Evolutionary conservation across 1,140 invertebrate genomes (phyloP).

Genomic region (Anthonomus grandis): DNA sequence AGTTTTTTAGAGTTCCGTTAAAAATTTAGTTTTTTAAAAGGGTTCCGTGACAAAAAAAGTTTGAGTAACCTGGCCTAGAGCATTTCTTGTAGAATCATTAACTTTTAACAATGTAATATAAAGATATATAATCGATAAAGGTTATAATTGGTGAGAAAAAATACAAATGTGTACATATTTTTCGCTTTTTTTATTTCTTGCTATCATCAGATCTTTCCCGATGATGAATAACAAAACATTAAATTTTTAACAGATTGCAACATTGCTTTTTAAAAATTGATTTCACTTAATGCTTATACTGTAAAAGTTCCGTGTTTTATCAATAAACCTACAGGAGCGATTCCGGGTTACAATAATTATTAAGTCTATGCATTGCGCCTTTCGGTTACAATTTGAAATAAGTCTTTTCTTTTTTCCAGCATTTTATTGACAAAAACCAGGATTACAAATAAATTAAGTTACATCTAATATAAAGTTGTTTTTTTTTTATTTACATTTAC

Average conservation of each 20-base stretch:
- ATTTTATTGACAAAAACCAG: constrained; percentile 13
- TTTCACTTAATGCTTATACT: background rate
- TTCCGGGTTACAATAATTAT: constrained; percentile 8
- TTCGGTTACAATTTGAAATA: constrained; percentile 12
- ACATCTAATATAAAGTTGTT: constrained; percentile 21
- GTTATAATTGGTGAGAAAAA: no score
- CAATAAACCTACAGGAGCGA: constrained; percentile 19
- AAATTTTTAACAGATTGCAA: constrained; percentile 18
- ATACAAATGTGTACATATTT: no score
- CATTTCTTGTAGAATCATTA: no score
- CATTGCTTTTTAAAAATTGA: constrained; percentile 14
- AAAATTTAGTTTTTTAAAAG: no score
- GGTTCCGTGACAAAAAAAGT: no score
- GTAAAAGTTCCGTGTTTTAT: constrained; percentile 5
- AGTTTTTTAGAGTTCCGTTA: no score
- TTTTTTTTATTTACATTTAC: constrained; percentile 30
- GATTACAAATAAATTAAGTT: constrained; percentile 31
- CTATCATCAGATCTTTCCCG: constrained; percentile 15
- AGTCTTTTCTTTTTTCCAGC: constrained; percentile 18
- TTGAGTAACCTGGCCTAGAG: no score
- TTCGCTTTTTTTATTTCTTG: constrained; percentile 18
- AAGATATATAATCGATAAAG: no score
- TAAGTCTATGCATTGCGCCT: constrained; percentile 17
- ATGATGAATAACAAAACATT: constrained; percentile 23
- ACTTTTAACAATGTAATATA: no score